phyloP scores from a whole-genome alignment of 2,113 vertebrate genomes.

The Chamaea fasciata region DNA sequence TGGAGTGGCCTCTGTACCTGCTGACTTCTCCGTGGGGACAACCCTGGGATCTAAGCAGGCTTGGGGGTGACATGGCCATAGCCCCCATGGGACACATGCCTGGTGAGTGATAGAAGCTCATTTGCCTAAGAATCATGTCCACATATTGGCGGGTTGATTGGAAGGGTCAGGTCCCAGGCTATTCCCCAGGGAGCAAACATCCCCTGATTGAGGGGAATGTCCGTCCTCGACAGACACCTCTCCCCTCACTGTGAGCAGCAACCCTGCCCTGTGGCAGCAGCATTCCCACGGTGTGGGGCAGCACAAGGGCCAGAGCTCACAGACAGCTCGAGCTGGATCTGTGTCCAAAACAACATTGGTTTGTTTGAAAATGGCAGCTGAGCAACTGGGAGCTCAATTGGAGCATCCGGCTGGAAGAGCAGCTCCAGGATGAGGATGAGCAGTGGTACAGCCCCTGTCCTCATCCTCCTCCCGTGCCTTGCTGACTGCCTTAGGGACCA shows the following conservation, averaged over 20 bases:
- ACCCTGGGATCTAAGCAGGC: not conserved
- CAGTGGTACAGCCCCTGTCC: not conserved
- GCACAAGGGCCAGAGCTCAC: not conserved
- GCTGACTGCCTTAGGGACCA: not conserved
- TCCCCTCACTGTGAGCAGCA: not conserved
- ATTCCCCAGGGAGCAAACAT: not conserved
- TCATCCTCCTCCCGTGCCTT: not conserved
- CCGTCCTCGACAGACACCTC: not conserved
- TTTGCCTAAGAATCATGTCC: not conserved
- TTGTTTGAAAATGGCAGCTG: not conserved
- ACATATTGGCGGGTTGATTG: not conserved
- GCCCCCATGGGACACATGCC: accelerated
- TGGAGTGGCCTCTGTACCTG: not conserved
- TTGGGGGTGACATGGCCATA: accelerated
- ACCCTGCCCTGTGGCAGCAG: not conserved
- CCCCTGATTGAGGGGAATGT: not conserved
- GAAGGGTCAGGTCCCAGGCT: not conserved
- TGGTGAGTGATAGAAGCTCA: not conserved
- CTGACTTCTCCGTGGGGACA: accelerated
- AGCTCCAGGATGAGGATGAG: not conserved
- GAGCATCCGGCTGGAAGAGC: not conserved
- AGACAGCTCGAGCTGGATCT: not conserved
- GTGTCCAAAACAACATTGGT: not conserved
- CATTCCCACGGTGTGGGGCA: accelerated
- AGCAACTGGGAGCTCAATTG: not conserved